A percentile compares a stretch with the other conserved stretches of the same genome.
phyloP scores from a whole-genome alignment of 2,888 invertebrate species.

The Chymomyza caudatula region DNA sequence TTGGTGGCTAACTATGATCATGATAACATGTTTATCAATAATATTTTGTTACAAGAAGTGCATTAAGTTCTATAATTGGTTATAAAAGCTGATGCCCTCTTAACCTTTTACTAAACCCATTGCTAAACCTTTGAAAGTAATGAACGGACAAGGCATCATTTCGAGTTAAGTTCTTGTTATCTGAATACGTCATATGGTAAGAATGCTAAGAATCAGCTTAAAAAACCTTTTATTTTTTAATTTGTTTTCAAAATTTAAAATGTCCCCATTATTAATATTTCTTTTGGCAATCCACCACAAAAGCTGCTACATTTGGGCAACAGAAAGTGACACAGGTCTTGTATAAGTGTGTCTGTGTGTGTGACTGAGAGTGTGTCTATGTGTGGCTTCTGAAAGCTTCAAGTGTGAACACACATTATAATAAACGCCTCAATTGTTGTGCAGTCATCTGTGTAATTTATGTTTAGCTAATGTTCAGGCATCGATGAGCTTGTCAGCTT shows the following conservation, averaged over 20 bases:
- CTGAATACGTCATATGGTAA: not conserved
- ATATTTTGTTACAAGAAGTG: too few species aligned
- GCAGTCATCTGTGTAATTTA: slow-evolving; percentile 74
- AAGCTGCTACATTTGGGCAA: not conserved
- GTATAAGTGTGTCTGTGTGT: not conserved
- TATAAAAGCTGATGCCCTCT: too few species aligned
- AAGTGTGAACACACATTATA: slow-evolving; percentile 75
- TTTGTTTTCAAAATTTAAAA: not conserved
- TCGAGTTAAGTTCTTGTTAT: not conserved
- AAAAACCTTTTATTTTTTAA: not conserved
- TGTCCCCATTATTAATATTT: not conserved
- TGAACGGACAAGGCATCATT: not conserved
- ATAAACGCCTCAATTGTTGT: slow-evolving; percentile 73
- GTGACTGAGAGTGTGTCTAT: not conserved
- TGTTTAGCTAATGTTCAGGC: slow-evolving; percentile 76
- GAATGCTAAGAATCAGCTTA: not conserved
- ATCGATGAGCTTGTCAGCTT: slow-evolving; percentile 74
- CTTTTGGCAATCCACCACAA: not conserved
- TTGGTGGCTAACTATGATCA: too few species aligned
- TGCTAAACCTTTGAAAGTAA: not conserved
- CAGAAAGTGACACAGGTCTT: not conserved
- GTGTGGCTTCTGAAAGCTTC: slow-evolving; percentile 49
- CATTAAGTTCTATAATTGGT: too few species aligned
- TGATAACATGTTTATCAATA: too few species aligned
- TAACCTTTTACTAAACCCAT: too few species aligned